Percentiles rank a stretch among this genome's conserved stretches.
phyloP scores from a whole-genome alignment of 2,888 invertebrate species.

The Acholoe squamosa region DNA sequence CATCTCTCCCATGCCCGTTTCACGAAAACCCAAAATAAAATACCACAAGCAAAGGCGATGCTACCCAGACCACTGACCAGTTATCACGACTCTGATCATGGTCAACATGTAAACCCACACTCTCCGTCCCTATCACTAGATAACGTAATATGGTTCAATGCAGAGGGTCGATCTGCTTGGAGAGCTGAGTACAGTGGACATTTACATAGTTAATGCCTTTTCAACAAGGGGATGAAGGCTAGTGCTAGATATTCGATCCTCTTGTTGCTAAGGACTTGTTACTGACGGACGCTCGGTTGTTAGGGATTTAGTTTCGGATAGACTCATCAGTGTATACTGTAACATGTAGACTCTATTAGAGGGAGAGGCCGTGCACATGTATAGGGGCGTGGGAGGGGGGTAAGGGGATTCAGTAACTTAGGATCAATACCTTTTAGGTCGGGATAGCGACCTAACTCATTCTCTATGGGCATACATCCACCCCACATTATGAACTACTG shows the following conservation, averaged over 20 bases:
- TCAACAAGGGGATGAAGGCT: background rate
- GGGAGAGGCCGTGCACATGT: too few relatives aligned
- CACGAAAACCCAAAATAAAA: too few relatives aligned
- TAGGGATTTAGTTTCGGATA: slow-evolving; percentile 14
- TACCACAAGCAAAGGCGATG: background rate
- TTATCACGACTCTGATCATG: background rate
- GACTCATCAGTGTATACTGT: background rate
- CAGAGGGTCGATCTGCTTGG: background rate
- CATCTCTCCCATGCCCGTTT: too few relatives aligned
- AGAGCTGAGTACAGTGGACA: background rate
- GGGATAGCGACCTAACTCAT: too few relatives aligned
- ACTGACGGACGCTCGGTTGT: background rate
- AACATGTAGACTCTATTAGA: too few relatives aligned
- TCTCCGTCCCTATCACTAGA: background rate
- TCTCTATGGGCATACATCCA: too few relatives aligned
- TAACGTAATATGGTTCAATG: background rate
- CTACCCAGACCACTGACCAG: background rate
- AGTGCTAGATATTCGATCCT: slow-evolving; percentile 22
- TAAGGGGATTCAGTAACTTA: too few relatives aligned
- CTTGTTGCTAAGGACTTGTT: slow-evolving; percentile 8
- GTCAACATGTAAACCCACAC: background rate
- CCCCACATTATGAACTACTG: too few relatives aligned
- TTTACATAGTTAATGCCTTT: background rate
- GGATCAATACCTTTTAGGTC: too few relatives aligned
- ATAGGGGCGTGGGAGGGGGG: too few relatives aligned